A percentile compares a stretch with the other conserved stretches of the same genome.
Evolutionary conservation across 2,888 invertebrate genomes (phyloP).

Genomic region (Odontomyia ornata): DNA sequence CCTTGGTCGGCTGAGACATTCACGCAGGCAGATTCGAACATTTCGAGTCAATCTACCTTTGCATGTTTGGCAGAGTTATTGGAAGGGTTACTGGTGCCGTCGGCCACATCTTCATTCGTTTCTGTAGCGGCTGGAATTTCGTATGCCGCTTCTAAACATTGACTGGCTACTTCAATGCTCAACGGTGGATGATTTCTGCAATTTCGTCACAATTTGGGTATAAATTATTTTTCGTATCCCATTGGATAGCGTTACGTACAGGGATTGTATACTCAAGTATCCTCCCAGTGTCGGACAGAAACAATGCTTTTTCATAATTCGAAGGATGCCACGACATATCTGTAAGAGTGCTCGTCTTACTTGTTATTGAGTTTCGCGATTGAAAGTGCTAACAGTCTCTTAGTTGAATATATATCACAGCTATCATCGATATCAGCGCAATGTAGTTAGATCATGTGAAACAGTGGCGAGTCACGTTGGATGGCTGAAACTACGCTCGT

Average conservation of each 20-base stretch:
- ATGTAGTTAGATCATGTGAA: conserved; percentile 88
- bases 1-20: too few relatives aligned
- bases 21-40: too few relatives aligned
- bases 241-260: conserved; percentile 58
- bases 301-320: conserved; percentile 66
- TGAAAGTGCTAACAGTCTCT: conserved; percentile 69
- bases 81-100: too few relatives aligned
- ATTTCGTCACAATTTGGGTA: conserved; percentile 67
- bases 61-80: too few relatives aligned
- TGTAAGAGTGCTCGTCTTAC: conserved; percentile 66
- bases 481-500: conserved; percentile 83
- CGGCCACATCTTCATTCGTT: too few relatives aligned
- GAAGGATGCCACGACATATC: conserved; percentile 90
- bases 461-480: conserved; percentile 78
- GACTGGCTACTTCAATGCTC: too few relatives aligned
- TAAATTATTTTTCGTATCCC: conserved; percentile 59
- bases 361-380: conserved; percentile 40
- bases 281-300: conserved; percentile 58
- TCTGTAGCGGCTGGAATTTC: too few relatives aligned
- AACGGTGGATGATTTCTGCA: conserved; percentile 73
- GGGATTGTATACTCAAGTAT: conserved; percentile 61
- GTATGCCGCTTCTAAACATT: too few relatives aligned
- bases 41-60: too few relatives aligned
- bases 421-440: conserved; percentile 75
- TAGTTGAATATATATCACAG: conserved; percentile 79